phyloP scores from a whole-genome alignment of 2,113 vertebrate species.

The Pomatorhinus ruficollis region DNA sequence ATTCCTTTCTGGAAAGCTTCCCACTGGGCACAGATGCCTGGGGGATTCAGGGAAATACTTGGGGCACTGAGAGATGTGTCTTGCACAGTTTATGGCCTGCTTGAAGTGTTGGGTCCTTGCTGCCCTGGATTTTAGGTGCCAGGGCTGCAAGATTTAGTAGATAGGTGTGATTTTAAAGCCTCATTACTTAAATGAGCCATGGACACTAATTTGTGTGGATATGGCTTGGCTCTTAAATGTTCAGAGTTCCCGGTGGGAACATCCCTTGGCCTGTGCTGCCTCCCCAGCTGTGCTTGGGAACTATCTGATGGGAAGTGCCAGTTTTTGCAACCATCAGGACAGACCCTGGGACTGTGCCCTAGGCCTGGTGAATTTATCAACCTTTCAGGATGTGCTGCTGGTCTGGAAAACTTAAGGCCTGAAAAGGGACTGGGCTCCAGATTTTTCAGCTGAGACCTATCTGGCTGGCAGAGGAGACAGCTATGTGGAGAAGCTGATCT shows the following conservation, averaged over 20 bases:
- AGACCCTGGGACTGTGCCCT: not conserved
- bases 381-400: not conserved
- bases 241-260: not conserved
- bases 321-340: not conserved
- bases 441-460: not conserved
- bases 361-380: not conserved
- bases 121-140: not conserved
- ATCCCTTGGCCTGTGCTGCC: not conserved
- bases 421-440: not conserved
- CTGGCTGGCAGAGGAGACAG: not conserved
- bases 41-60: not conserved
- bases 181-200: not conserved
- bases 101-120: not conserved
- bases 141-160: not conserved
- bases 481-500: not conserved
- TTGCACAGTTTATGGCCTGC: not conserved
- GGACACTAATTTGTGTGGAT: not conserved
- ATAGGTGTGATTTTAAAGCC: not conserved
- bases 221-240: not conserved
- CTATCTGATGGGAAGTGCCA: not conserved
- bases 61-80: not conserved
- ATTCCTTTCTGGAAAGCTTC: not conserved
- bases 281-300: not conserved
- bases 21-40: not conserved
- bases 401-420: not conserved